Base-by-base conservation (phyloP, 2,113 vertebrate species). In the Peromyscus californicus region DNA sequence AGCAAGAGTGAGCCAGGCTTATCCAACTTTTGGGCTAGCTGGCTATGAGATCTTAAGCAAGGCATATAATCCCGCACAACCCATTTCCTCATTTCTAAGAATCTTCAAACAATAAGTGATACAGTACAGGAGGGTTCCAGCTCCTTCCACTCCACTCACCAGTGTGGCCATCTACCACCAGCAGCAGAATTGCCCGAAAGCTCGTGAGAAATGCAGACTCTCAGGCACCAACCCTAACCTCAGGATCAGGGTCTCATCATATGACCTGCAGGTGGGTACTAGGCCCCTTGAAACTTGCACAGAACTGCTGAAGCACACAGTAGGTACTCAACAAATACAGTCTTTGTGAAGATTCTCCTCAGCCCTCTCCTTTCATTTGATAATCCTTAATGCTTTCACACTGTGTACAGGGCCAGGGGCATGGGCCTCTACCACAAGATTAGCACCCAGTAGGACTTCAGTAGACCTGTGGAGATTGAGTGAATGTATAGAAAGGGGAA, bases 71-170 rank as follows among this genome's bases (percentile, higher is more conserved):
- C 48, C 26, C 26, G 24, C 5, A 17, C 17, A 80, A 63, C 3
- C n/a, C 29, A 22, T 69, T 74, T 57, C 90, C 67, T 74, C 74
- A 63, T 76, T 22, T 79, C 10, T 1, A 84, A 65, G 42, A 19
- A 6, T 51, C 70, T 2, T 19, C 0, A 17, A 89, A 42, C 65
- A 89, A 3, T 75, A 48, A 70, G n/a, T 24, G 86, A 89, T 36
- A 22, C 4, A 45, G 84, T 0, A 1, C 54, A 48, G 0, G 24
- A 21, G 39, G 11, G 7, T 5, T 22, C 33, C 19, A 9, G 22
- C 3, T 22, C 12, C 89, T 89, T 33, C 69, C 21, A 54, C 31
- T 70, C 48, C 67, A 39, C 19, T 65, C 39, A 2, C 15, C 59
- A 90, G n/a, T 39, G 10, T 24, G 51, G 54, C 45, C 24, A 4